These are phyloP conservation scores for Stenopsyche tienmushanensis DNA, from an alignment of 1,140 invertebrate species.

Conservation along the genomic window DNA sequence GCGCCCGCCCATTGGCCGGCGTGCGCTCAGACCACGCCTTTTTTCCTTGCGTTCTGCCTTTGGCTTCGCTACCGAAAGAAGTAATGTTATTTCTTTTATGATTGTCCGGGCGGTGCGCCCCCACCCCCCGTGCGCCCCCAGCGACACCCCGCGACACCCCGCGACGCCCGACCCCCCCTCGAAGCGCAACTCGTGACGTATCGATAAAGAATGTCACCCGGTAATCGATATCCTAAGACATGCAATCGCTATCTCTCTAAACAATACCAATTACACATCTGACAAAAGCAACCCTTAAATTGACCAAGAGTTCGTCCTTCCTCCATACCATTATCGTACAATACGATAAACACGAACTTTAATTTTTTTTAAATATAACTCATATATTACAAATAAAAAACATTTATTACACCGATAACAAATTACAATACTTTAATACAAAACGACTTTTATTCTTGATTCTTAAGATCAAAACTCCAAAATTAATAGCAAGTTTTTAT, in stretches of 20 bases:
- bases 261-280: background rate
- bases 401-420: no score
- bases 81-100: slow-evolving; percentile 33
- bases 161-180: slow-evolving; percentile 12
- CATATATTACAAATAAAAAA: no score
- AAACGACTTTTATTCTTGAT: no score
- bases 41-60: slow-evolving; percentile 29
- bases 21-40: slow-evolving; percentile 12
- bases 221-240: slow-evolving; percentile 55
- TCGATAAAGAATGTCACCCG: slow-evolving; percentile 64
- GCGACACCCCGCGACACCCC: slow-evolving; percentile 12
- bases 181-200: slow-evolving; percentile 48
- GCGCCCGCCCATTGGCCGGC: slow-evolving; percentile 26
- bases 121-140: slow-evolving; percentile 16
- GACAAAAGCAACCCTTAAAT: background rate
- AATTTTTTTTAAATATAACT: no score
- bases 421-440: no score
- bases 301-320: no score
- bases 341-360: no score
- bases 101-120: slow-evolving; percentile 11
- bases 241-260: slow-evolving; percentile 36
- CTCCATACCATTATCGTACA: no score
- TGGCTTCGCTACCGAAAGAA: slow-evolving; percentile 23
- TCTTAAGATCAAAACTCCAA: no score
- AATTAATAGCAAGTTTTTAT: no score